Evolutionary conservation across 2,888 invertebrate species (phyloP).

Genomic region (Opisthograptis luteolata): DNA sequence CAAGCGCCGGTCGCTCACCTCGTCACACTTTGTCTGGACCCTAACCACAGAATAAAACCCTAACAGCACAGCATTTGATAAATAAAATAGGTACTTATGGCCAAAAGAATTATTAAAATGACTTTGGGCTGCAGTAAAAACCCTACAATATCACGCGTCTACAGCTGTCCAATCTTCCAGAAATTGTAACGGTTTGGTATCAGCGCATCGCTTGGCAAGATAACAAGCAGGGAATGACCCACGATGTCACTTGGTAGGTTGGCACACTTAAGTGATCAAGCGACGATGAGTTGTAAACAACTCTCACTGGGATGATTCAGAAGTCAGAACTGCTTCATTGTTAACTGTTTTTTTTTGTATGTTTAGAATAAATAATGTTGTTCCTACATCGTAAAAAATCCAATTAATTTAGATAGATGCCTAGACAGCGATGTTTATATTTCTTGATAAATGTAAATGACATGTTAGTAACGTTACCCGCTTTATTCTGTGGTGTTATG

Average conservation of each 20-base stretch:
- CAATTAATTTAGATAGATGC: background rate
- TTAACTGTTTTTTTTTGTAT: slow-evolving; percentile 13
- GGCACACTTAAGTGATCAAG: slow-evolving; percentile 31
- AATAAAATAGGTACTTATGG: too few relatives aligned
- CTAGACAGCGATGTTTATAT: background rate
- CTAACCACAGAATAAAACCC: slow-evolving; percentile 1
- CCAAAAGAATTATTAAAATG: too few relatives aligned
- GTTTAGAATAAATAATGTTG: background rate
- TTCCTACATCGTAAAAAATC: background rate
- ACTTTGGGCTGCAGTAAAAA: too few relatives aligned
- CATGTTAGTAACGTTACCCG: too few relatives aligned
- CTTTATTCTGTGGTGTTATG: too few relatives aligned
- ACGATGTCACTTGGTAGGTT: slow-evolving; percentile 25
- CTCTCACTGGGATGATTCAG: slow-evolving; percentile 37
- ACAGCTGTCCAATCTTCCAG: background rate
- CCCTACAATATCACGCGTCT: background rate
- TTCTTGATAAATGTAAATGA: background rate
- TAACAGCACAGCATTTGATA: too few relatives aligned
- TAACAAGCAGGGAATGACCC: slow-evolving; percentile 27
- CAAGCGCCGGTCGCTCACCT: slow-evolving; percentile 73
- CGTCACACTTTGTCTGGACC: slow-evolving; percentile 34
- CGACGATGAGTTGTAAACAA: slow-evolving; percentile 32
- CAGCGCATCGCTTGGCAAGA: slow-evolving; percentile 15
- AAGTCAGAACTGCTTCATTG: slow-evolving; percentile 25
- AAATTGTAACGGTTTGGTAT: slow-evolving; percentile 7